These are phyloP conservation scores for Monodelphis domestica DNA, from an alignment of 2,797 vertebrate genomes.

Conservation along the genomic window DNA sequence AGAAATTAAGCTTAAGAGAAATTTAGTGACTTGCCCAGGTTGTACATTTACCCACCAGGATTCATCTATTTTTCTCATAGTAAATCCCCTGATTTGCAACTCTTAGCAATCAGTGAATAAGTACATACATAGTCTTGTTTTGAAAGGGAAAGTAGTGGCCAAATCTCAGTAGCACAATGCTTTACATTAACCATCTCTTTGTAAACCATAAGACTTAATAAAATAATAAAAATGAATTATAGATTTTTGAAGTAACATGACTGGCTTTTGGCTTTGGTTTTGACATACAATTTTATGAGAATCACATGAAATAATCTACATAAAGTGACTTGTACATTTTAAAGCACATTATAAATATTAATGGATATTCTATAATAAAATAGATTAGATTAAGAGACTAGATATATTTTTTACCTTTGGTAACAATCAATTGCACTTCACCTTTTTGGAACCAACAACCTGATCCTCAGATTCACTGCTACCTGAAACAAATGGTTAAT, in stretches of 20 bases:
- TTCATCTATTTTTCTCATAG: not conserved
- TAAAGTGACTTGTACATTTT: not conserved
- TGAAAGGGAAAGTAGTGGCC: not conserved
- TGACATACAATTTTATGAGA: not conserved
- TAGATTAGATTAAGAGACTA: not conserved
- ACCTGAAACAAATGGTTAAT: slow-evolving; percentile 6
- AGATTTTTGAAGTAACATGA: not conserved
- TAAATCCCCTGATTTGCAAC: not conserved
- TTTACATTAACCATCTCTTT: not conserved
- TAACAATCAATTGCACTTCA: not conserved
- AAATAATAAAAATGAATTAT: not conserved
- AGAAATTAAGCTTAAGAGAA: not conserved
- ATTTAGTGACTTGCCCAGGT: not conserved
- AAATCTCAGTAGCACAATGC: not conserved
- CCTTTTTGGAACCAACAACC: not conserved
- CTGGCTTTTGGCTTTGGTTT: not conserved
- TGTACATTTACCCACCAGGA: not conserved
- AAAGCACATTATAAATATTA: not conserved
- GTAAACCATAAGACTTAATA: not conserved
- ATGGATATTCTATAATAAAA: not conserved
- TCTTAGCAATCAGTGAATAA: not conserved
- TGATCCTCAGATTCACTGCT: not conserved
- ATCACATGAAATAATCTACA: not conserved
- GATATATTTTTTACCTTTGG: not conserved
- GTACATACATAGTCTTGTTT: not conserved